Evolutionary conservation across 2,113 vertebrate species (phyloP).

Genomic region (Marmota flaviventris): DNA sequence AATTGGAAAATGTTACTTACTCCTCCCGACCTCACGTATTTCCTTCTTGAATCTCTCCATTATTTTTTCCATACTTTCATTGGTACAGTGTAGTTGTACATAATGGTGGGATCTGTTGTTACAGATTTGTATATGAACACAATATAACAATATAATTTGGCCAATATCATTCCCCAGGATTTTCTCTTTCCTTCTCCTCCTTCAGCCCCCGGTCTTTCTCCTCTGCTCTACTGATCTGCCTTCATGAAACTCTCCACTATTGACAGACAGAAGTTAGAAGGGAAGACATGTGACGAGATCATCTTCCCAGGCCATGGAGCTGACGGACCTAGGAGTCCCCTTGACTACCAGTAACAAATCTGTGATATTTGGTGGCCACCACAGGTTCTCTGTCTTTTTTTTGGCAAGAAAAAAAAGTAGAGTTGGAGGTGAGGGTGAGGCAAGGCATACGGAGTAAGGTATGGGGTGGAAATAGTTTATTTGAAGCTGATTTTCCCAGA

Average conservation of each 20-base stretch:
- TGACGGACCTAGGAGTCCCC: neutral
- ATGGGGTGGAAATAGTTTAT: neutral
- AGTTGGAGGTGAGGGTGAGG: neutral
- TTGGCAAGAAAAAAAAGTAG: neutral
- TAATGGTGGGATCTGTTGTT: too few relatives aligned
- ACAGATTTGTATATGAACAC: too few relatives aligned
- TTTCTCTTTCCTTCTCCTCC: too few relatives aligned
- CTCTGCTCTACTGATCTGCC: too few relatives aligned
- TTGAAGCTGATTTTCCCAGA: neutral
- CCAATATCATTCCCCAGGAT: too few relatives aligned
- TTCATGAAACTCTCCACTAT: neutral
- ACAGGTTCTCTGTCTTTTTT: neutral
- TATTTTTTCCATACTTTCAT: too few relatives aligned
- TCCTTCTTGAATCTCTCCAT: neutral
- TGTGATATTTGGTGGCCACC: neutral
- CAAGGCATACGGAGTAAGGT: neutral
- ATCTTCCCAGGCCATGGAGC: fast-evolving
- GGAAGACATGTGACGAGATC: fast-evolving
- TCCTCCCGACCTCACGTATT: neutral
- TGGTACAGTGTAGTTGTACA: too few relatives aligned
- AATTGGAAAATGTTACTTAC: neutral
- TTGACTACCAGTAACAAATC: neutral
- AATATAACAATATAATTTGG: too few relatives aligned
- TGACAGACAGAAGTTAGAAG: neutral
- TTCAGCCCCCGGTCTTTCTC: too few relatives aligned